Evolutionary conservation across 2,888 invertebrate species (phyloP).

Genomic region (Drosophila borborema): DNA sequence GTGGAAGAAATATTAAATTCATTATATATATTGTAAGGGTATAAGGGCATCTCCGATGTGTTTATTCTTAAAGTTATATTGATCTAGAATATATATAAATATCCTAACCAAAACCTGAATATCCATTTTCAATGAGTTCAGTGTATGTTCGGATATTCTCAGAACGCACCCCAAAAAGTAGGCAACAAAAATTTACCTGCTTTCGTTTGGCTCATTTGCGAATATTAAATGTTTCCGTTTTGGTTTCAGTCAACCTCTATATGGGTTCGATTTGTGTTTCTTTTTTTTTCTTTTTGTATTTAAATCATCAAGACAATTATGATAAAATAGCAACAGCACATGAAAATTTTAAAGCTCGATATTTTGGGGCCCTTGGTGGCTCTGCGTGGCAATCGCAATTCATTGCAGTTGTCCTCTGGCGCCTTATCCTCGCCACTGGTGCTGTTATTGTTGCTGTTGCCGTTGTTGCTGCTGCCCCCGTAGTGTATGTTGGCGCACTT

Average conservation of each 20-base stretch:
- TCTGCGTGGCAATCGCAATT: slow-evolving; percentile 63
- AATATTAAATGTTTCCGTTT: background rate
- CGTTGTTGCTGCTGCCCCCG: slow-evolving; percentile 31
- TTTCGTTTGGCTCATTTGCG: slow-evolving; percentile 15
- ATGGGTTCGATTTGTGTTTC: background rate
- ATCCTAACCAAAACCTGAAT: background rate
- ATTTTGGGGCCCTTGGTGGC: slow-evolving; percentile 40
- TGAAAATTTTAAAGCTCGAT: slow-evolving; percentile 70
- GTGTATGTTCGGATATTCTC: background rate
- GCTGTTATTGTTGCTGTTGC: slow-evolving; percentile 6
- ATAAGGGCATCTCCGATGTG: background rate
- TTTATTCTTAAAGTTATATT: background rate
- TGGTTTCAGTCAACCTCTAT: background rate
- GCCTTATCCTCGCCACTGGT: slow-evolving; percentile 24
- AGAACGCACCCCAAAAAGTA: slow-evolving; percentile 7
- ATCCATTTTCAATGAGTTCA: background rate
- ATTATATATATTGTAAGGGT: too few relatives aligned
- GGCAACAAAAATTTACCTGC: slow-evolving; percentile 53
- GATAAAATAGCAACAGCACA: slow-evolving; percentile 74
- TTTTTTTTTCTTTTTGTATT: background rate
- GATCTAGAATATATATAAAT: too few relatives aligned
- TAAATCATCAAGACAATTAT: slow-evolving; percentile 66
- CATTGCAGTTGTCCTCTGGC: slow-evolving; percentile 42
- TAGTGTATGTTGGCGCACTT: slow-evolving; percentile 58
- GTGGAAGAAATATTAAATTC: too few relatives aligned